Evolutionary conservation across 2,113 vertebrate genomes (phyloP).

Genomic region (Ammodytes marinus): DNA sequence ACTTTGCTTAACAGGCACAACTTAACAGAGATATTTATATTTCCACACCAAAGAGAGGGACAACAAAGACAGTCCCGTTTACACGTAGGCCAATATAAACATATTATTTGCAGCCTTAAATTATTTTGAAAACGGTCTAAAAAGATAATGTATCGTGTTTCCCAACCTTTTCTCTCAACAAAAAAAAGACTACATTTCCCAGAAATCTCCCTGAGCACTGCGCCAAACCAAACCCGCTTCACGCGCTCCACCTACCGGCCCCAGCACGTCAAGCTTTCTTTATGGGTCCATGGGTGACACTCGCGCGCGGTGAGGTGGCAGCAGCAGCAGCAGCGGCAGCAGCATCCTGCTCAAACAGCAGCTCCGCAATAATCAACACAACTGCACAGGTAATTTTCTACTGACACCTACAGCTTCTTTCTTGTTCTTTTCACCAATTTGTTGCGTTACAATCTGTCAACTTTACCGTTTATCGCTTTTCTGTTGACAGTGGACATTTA

Average conservation of each 20-base stretch:
- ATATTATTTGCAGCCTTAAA: too few species aligned
- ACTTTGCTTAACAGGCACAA: too few species aligned
- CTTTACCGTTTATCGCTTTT: slow-evolving; percentile 1
- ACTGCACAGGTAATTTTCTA: slow-evolving; percentile 72
- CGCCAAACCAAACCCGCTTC: slow-evolving; percentile 75
- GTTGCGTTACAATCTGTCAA: background rate
- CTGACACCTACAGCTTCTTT: too few species aligned
- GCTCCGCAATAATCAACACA: slow-evolving; percentile 21
- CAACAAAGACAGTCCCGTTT: too few species aligned
- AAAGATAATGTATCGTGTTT: too few species aligned
- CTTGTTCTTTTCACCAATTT: background rate
- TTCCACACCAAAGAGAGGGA: too few species aligned
- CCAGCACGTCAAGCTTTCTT: background rate
- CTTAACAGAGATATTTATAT: too few species aligned
- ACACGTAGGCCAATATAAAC: too few species aligned
- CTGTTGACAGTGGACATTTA: slow-evolving; percentile 8
- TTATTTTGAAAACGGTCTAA: too few species aligned
- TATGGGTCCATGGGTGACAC: too few species aligned
- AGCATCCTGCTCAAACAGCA: slow-evolving; percentile 54
- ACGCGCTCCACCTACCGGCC: slow-evolving; percentile 79
- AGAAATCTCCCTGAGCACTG: slow-evolving; percentile 66
- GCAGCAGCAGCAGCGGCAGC: slow-evolving; percentile 60
- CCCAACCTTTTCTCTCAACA: background rate
- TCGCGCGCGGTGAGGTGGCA: slow-evolving; percentile 51
- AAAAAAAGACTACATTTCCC: slow-evolving; percentile 74